phyloP scores from a whole-genome alignment of 2,113 vertebrate species.

The Columba janthina region DNA sequence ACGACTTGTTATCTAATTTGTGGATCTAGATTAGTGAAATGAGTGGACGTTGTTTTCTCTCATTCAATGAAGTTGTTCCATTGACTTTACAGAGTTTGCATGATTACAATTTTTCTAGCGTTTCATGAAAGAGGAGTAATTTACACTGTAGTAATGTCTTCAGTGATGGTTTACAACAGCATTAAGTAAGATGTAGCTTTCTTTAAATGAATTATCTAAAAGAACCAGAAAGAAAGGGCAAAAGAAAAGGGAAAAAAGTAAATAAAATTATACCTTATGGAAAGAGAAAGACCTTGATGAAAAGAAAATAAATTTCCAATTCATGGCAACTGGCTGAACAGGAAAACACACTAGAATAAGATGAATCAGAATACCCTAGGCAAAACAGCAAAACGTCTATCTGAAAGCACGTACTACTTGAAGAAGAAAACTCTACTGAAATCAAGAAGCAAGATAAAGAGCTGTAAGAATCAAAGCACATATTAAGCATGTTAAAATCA shows the following conservation, averaged over 20 bases:
- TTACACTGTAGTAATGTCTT: neutral
- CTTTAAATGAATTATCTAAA: constrained; percentile 48
- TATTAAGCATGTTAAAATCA: constrained; percentile 67
- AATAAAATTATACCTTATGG: constrained; percentile 55
- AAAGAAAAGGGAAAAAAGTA: neutral
- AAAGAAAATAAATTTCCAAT: constrained; percentile 49
- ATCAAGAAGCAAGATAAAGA: constrained; percentile 60
- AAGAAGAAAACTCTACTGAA: constrained; percentile 62
- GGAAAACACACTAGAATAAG: constrained; percentile 63
- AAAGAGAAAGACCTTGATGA: constrained; percentile 52
- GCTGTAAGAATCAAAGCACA: constrained; percentile 67
- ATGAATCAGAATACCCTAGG: constrained; percentile 73
- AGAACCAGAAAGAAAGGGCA: neutral
- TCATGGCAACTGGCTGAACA: constrained; percentile 60
- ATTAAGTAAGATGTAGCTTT: neutral
- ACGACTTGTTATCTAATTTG: neutral
- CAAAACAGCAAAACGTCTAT: constrained; percentile 56
- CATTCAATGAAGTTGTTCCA: neutral
- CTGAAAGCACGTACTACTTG: constrained; percentile 52
- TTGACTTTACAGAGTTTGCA: neutral
- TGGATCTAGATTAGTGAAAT: neutral
- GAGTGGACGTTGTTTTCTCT: neutral
- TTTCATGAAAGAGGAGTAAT: neutral
- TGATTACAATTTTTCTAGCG: neutral
- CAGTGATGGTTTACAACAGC: neutral